Evolutionary conservation across 1,140 invertebrate genomes (phyloP).

Genomic region (Brachystomella parvula): DNA sequence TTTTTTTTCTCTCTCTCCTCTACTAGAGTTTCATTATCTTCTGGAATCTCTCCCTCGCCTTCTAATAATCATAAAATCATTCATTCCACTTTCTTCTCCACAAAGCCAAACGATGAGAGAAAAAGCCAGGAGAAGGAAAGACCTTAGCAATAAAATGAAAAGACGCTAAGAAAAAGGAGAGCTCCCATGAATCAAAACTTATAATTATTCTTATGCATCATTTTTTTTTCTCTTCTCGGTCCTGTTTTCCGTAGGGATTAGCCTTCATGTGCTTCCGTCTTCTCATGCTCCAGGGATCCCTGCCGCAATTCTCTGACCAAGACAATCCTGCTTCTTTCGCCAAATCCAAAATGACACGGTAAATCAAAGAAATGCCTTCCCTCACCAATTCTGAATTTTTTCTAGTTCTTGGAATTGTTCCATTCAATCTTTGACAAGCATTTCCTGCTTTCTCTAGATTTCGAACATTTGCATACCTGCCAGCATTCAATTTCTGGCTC

Average conservation of each 20-base stretch:
- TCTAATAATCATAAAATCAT: conserved; percentile 14
- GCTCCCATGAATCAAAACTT: background rate
- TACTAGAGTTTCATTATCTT: background rate
- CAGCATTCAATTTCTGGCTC: conserved; percentile 49
- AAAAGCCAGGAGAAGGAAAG: background rate
- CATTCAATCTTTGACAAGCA: background rate
- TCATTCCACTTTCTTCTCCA: background rate
- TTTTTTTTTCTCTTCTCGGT: background rate
- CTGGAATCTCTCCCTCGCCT: background rate
- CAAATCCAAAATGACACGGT: conserved; percentile 58
- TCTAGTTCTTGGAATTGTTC: background rate
- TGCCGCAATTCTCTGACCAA: conserved; percentile 72
- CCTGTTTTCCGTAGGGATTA: conserved; percentile 47
- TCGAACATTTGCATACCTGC: conserved; percentile 49
- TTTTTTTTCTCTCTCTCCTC: background rate
- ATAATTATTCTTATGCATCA: conserved; percentile 13
- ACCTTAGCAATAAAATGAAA: background rate
- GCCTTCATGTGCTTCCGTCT: conserved; percentile 56
- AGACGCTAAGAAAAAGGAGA: background rate
- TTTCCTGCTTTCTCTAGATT: conserved; percentile 38
- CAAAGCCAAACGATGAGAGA: background rate
- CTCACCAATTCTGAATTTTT: too few relatives aligned
- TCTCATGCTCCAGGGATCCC: conserved; percentile 61
- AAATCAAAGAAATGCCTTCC: too few relatives aligned
- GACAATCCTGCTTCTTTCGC: conserved; percentile 80